Evolutionary conservation across 92 coral and sea anemone species (phyloP).

Genomic region (Isaurus tuberculatus): DNA sequence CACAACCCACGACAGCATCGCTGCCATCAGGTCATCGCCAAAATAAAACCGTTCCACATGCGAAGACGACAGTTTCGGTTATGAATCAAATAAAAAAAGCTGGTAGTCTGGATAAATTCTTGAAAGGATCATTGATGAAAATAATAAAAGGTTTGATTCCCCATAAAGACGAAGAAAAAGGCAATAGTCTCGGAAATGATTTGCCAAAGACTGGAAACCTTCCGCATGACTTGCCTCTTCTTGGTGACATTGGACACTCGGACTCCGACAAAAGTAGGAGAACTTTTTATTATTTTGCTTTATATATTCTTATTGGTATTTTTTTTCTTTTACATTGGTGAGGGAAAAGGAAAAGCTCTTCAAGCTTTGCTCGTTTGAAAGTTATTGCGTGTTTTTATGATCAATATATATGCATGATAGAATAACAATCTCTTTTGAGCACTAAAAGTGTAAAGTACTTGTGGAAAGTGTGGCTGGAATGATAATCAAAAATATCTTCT

Average conservation of each 20-base stretch:
- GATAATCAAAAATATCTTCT: too few species aligned
- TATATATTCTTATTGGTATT: background rate
- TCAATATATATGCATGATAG: too few species aligned
- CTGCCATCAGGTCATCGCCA: background rate
- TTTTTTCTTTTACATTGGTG: too few species aligned
- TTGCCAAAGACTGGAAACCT: conserved; percentile 13
- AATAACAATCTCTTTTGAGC: too few species aligned
- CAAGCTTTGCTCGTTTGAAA: too few species aligned
- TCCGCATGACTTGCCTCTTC: background rate
- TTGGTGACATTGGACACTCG: conserved; percentile 13
- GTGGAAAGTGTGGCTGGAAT: too few species aligned
- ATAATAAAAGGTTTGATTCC: conserved; percentile 37
- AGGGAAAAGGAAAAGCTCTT: too few species aligned
- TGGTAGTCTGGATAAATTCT: conserved; percentile 19
- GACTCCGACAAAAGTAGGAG: conserved; percentile 16
- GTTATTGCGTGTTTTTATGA: too few species aligned
- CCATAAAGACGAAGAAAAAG: conserved; percentile 24
- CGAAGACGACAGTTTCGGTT: conserved; percentile 15
- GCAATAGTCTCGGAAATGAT: background rate
- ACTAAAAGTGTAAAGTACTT: too few species aligned
- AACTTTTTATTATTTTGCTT: background rate
- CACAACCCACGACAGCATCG: background rate
- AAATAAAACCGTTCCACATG: conserved; percentile 5
- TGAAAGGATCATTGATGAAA: conserved; percentile 41
- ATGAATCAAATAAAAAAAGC: conserved; percentile 13